Evolutionary conservation across 2,888 invertebrate genomes (phyloP), one percentile per base, ranked within the genome.

Genomic region (Troglohyphantes excavatus): DNA sequence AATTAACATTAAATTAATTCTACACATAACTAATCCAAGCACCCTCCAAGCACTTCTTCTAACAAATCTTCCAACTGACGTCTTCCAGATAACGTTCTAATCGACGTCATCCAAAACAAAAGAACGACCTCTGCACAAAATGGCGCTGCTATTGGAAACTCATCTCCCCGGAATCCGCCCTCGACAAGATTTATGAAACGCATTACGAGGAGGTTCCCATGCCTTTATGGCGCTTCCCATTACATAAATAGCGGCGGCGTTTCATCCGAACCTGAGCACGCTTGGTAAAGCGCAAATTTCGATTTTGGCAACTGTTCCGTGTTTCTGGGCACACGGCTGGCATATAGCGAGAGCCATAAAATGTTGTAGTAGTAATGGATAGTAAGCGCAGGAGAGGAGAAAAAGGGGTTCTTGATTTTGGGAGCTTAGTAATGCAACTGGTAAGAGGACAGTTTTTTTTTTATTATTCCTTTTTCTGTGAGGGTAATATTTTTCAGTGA

Each of bases 171-270:
- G 17, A 76, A 73, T 73, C 53, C n/a, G 3, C 9, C 53, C 26
- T 5, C 43, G 39, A 39, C 46, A 73, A 65, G 59, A 63, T 63
- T 85, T 21, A 76, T 63, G 39, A 68, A 26, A 68, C 19, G 21
- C 81, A 68, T 73, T 73, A 46, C 59, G 27, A 13, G 13, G 29
- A 1, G n/a, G 5, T 17, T n/a, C 68, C n/a, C 33, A n/a, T 67
- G 27, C 7, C 33, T 33, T 33, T 33, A 68, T 68, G 33, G 19
- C 29, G 19, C 17, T 29, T 19, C 68, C 68, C 68, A 68, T 68
- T 68, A 19, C 68, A 33, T 19, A 68, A 65, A 27, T 23, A 27
- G 65, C 27, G 0, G 17, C n/a, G 68, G 68, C 68, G 29, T 68
- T 68, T 19, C 68, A 19, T 33, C n/a, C 9, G 13, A 19, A 68